A percentile compares a stretch with the other conserved stretches of the same genome.
Conservation (phyloP, 2,888 invertebrate genomes). For the Agrotis puta region DNA sequence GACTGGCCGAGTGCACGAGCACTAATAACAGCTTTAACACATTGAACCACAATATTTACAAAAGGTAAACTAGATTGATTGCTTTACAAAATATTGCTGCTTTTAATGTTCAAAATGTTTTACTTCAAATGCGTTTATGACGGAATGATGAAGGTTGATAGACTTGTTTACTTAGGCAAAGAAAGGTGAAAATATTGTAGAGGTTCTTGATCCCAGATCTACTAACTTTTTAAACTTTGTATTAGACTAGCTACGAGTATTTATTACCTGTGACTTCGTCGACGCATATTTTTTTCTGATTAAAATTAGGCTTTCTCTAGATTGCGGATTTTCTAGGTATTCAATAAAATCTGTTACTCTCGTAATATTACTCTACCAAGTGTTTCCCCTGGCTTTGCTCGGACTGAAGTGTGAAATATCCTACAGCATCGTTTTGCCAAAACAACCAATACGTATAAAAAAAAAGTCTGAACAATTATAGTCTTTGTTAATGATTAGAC, state of each 20-base stretch:
- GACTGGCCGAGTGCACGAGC: slow-evolving; percentile 13
- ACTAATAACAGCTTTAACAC: slow-evolving; percentile 40
- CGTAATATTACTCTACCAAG: no score
- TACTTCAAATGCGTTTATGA: neutral
- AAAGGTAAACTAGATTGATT: slow-evolving; percentile 29
- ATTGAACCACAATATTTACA: slow-evolving; percentile 52
- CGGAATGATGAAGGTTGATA: neutral
- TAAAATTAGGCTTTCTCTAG: neutral
- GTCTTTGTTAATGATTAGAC: no score
- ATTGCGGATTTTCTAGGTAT: no score
- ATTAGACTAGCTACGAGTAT: no score
- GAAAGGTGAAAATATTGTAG: neutral
- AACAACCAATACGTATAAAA: no score
- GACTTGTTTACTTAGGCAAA: neutral
- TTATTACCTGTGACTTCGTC: no score
- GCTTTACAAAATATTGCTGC: slow-evolving; percentile 48
- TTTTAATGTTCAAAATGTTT: slow-evolving; percentile 22
- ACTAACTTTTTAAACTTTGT: neutral
- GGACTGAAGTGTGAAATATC: no score
- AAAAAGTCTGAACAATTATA: no score
- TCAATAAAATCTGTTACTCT: no score
- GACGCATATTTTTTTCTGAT: neutral
- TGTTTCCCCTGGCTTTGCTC: no score
- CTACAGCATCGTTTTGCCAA: no score
- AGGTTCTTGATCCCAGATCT: slow-evolving; percentile 3